Base-by-base conservation (phyloP, 2,888 invertebrate species). In the Drosophila anomelani region DNA sequence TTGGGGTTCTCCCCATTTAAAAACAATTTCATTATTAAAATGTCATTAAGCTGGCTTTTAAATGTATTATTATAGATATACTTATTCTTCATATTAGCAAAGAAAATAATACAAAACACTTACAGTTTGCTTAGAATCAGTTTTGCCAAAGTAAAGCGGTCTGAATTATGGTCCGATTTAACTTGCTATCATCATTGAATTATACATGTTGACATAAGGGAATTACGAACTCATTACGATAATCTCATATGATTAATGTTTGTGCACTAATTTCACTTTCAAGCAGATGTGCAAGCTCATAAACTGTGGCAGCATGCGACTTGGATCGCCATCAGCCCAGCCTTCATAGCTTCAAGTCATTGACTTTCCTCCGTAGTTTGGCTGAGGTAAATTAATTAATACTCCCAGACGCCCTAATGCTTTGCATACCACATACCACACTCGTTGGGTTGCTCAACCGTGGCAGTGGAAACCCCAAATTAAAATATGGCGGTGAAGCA, bases 361-460 rank as follows among this genome's bases (percentile, higher is more conserved):
- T 75, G 73, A 66, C 73, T 73, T 34, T 54, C 26, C 34, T 43
- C 23, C 15, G 53, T 7, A 23, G 34, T 1, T 8, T 23, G 36
- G 26, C 44, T 46, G 75, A 58, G 70, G 56, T 41, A 51, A 75
- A 66, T 43, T 73, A 75, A 73, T 73, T 75, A 75, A 55, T 66
- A 55, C 66, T 58, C 75, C 47, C 73, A 75, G 73, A 58, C 75
- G 43, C 75, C 54, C 43, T 20, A 64, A 66, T 66, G 67, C 26
- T 75, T 73, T 73, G 75, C 73, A 75, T 73, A 75, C 75, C 75
- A 57, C 61, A 60, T 55, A 20, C 61, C 73, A 56, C 73, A 72
- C 47, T 54, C 58, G 55, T 36, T 43, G 53, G 59, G 36, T 61
- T 56, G 61, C 70, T 59, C 69, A 75, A 61, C 75, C 68, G n/a